These are phyloP conservation scores for Clinocottus analis DNA, from an alignment of 2,113 vertebrate genomes.

Conservation along the genomic window DNA sequence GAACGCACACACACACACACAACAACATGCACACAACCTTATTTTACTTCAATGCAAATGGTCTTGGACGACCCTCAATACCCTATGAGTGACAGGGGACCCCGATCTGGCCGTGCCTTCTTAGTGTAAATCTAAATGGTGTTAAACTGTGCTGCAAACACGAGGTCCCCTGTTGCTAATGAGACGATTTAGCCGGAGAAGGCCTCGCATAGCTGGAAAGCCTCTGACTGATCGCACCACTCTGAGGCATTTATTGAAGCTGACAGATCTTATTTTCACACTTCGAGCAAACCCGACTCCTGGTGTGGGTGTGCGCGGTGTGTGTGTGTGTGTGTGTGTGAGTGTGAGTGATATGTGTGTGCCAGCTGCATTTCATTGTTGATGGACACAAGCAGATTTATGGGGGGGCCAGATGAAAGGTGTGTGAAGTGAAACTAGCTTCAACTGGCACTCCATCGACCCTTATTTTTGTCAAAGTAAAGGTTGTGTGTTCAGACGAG, in stretches of 20 bases:
- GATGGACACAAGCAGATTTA: slow-evolving; percentile 86
- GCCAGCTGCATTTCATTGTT: slow-evolving; percentile 85
- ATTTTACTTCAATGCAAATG: slow-evolving; percentile 2
- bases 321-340: slow-evolving; percentile 40
- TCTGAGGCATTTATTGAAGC: slow-evolving; percentile 84
- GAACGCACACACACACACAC: background rate
- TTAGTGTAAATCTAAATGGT: slow-evolving; percentile 79
- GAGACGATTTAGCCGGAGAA: slow-evolving; percentile 80
- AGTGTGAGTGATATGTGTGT: slow-evolving; percentile 58
- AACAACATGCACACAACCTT: background rate
- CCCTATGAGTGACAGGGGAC: slow-evolving; percentile 43
- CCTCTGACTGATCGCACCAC: slow-evolving; percentile 78
- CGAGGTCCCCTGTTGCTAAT: slow-evolving; percentile 82
- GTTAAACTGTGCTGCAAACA: slow-evolving; percentile 82
- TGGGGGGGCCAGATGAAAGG: slow-evolving; percentile 56
- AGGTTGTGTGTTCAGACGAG: slow-evolving; percentile 14
- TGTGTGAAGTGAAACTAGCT: slow-evolving; percentile 30
- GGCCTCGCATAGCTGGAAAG: slow-evolving; percentile 80
- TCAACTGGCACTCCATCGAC: slow-evolving; percentile 10
- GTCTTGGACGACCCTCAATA: background rate
- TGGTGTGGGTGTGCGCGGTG: slow-evolving; percentile 51
- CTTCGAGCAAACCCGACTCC: slow-evolving; percentile 84
- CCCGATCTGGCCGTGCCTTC: slow-evolving; percentile 37
- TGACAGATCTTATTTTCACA: slow-evolving; percentile 88
- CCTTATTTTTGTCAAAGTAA: slow-evolving; percentile 22